Base-by-base conservation (phyloP, 1,140 invertebrate species). In the Ganaspis sp. region DNA sequence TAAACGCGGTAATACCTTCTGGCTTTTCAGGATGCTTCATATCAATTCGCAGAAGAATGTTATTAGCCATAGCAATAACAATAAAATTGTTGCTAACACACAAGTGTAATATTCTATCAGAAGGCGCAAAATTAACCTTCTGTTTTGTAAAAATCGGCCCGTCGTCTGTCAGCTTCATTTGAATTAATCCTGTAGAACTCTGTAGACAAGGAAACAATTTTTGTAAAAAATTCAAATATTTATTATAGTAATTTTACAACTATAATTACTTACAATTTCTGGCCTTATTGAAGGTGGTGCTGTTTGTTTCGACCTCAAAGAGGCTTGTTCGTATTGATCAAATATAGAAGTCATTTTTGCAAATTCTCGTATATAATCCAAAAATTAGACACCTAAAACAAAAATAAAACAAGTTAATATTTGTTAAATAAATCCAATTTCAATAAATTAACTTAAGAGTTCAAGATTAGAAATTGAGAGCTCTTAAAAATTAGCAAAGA, bases 21-120 rank as follows among this genome's bases (percentile, higher is more conserved):
- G 94, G 93, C 76, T 94, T 93, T 75, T 95, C 94, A 9, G 96
- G 95, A 81, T 95, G 93, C 79, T 95, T 94, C 77, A 98, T 91
- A 90, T 98, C 95, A 77, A 98, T 95, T 53, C 96, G 91, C 69
- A 98, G 93, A 3, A 98, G 84, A 70, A 94, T 93, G 85, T 95
- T 95, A 87, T 97, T 97, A 23, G 94, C 94, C 94, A 98, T 95
- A 1, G 95, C 94, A 73, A 98, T 93, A 0, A 97, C 94, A 45
- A 98, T 92, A 84, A 94, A 94, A 86, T 97, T 96, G 84, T 94
- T 98, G 19, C 95, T 94, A 1, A 97, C 96, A 58, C 93, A 94
- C 23, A 98, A 90, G 86, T 98, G 95, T 19, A 95, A 95, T 53
- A 98, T 94, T 75, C 92, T 92, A 78, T 96, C 94, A 0, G 94